Evolutionary conservation across 2,113 vertebrate species (phyloP).

Genomic region (Ifrita kowaldi): DNA sequence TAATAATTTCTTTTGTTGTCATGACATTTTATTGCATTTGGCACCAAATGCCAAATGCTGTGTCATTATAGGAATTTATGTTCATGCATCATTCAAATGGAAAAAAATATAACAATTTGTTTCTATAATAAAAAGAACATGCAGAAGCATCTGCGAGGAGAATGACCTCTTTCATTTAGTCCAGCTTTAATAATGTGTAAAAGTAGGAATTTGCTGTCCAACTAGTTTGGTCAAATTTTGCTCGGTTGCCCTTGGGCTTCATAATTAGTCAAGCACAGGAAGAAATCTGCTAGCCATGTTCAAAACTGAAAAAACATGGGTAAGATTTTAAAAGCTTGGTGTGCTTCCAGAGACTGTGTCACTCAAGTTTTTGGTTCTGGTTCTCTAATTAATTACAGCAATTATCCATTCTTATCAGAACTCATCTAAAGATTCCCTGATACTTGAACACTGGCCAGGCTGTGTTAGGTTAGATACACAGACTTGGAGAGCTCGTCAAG

Average conservation of each 20-base stretch:
- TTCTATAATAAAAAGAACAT: not conserved
- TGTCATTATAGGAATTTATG: not conserved
- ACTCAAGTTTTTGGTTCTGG: not conserved
- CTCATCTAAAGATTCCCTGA: not conserved
- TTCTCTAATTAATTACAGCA: not conserved
- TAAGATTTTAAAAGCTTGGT: not conserved
- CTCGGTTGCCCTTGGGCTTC: not conserved
- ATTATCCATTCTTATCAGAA: not conserved
- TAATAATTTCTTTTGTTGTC: not conserved
- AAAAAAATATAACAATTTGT: not conserved
- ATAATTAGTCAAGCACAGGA: not conserved
- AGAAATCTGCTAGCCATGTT: not conserved
- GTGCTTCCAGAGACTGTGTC: not conserved
- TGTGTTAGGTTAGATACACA: not conserved
- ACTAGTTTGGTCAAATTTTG: not conserved
- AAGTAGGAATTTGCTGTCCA: not conserved
- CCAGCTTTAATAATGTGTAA: not conserved
- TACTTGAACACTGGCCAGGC: not conserved
- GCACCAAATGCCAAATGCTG: not conserved
- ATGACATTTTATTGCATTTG: slow-evolving; percentile 15
- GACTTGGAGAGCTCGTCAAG: not conserved
- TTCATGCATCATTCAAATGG: not conserved
- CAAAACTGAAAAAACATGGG: not conserved
- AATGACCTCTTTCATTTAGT: not conserved
- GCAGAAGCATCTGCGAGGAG: not conserved